These are phyloP conservation scores for Chaetoderma sp. DNA, from an alignment of 2,888 invertebrate genomes.

Conservation along the genomic window DNA sequence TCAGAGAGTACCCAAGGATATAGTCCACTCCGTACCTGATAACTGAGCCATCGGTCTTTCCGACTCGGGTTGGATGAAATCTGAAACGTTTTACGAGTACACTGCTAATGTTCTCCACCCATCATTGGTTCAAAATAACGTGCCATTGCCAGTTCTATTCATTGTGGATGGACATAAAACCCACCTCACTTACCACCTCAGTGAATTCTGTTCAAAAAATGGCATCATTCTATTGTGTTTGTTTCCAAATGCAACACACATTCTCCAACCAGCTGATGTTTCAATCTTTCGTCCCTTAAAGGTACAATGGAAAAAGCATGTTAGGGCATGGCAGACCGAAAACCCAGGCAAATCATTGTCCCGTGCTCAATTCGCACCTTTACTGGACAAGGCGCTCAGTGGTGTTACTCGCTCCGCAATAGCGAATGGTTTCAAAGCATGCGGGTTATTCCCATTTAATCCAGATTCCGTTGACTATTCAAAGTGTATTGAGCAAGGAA, in stretches of 20 bases:
- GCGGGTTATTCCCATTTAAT: slow-evolving; percentile 26
- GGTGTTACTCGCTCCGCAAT: slow-evolving; percentile 15
- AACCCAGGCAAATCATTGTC: slow-evolving; percentile 25
- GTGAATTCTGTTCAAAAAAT: slow-evolving; percentile 4
- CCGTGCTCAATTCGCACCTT: slow-evolving; percentile 18
- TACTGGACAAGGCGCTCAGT: slow-evolving; percentile 25
- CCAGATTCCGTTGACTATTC: slow-evolving; percentile 5
- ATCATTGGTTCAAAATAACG: neutral
- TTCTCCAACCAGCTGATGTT: slow-evolving; percentile 29
- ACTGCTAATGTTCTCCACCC: slow-evolving; percentile 7
- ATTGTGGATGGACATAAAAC: slow-evolving; percentile 5
- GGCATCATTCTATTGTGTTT: slow-evolving; percentile 31
- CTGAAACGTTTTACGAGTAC: slow-evolving; percentile 6
- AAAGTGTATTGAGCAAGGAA: slow-evolving; percentile 24
- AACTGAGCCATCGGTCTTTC: slow-evolving; percentile 1
- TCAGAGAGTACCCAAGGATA: neutral
- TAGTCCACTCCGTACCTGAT: neutral
- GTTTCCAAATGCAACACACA: slow-evolving; percentile 26
- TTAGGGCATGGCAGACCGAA: slow-evolving; percentile 30
- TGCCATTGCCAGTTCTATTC: slow-evolving; percentile 5
- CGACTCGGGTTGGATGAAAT: neutral
- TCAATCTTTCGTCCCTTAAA: slow-evolving; percentile 28
- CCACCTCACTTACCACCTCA: neutral
- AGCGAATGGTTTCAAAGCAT: slow-evolving; percentile 21
- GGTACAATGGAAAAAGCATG: slow-evolving; percentile 23